Percentiles rank a stretch among this genome's conserved stretches.
Evolutionary conservation across 2,888 invertebrate species (phyloP).

Genomic region (Mimas tiliae): DNA sequence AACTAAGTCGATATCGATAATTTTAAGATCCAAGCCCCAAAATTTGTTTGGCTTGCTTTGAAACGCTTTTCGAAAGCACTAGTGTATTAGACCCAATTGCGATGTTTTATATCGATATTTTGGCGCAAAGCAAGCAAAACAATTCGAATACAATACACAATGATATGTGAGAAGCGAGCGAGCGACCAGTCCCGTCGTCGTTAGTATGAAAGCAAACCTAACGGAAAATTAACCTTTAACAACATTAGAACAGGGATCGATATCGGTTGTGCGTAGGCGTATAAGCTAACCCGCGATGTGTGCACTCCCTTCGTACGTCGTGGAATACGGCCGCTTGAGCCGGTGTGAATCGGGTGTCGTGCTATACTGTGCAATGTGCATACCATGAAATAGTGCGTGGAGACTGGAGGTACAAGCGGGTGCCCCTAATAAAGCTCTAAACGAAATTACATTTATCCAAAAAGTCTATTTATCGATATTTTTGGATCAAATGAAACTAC

Average conservation of each 20-base stretch:
- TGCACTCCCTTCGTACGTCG: constrained; percentile 55
- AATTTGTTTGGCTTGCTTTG: constrained; percentile 40
- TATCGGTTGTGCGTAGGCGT: constrained; percentile 62
- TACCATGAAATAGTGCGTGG: constrained; percentile 61
- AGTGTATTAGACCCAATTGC: constrained; percentile 36
- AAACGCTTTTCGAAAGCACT: constrained; percentile 10
- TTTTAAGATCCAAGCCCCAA: constrained; percentile 1
- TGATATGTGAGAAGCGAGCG: constrained; percentile 82
- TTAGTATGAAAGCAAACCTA: constrained; percentile 77
- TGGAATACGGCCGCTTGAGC: constrained; percentile 62
- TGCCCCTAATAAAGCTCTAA: constrained; percentile 27
- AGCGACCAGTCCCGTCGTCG: constrained; percentile 51
- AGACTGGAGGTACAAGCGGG: constrained; percentile 37
- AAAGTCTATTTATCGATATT: neutral
- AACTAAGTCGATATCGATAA: neutral
- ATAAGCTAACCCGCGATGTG: constrained; percentile 66
- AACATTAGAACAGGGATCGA: constrained; percentile 54
- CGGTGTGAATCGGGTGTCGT: constrained; percentile 83
- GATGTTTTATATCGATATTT: constrained; percentile 40
- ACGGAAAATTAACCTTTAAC: constrained; percentile 62
- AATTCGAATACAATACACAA: constrained; percentile 75
- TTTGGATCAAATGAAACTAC: constrained; percentile 24
- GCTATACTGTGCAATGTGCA: constrained; percentile 66
- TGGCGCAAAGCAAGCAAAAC: constrained; percentile 80
- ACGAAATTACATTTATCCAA: constrained; percentile 15